A percentile compares a stretch with the other conserved stretches of the same genome.
phyloP scores from a whole-genome alignment of 2,797 vertebrate genomes.

The Sus cebifrons region DNA sequence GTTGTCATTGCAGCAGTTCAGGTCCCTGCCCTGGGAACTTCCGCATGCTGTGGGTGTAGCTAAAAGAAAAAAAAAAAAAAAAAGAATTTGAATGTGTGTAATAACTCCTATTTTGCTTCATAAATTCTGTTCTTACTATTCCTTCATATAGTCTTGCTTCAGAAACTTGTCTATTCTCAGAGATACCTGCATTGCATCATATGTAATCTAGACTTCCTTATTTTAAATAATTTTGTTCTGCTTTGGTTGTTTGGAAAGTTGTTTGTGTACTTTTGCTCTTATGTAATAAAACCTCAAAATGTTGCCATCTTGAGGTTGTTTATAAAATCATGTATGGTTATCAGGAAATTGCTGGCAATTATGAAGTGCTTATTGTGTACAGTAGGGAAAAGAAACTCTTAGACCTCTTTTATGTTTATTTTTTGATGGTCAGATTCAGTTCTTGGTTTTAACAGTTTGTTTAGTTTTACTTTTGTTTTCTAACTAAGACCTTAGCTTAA shows the following conservation, averaged over 20 bases:
- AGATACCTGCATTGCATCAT: conserved; percentile 71
- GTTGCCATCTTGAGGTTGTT: conserved; percentile 47
- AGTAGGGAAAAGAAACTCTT: conserved; percentile 51
- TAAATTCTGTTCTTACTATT: conserved; percentile 43
- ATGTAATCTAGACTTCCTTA: conserved; percentile 76
- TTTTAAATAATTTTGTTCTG: conserved; percentile 81
- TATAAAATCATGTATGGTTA: conserved; percentile 49
- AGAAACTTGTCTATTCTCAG: conserved; percentile 64
- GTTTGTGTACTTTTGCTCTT: conserved; percentile 75
- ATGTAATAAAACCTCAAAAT: conserved; percentile 74
- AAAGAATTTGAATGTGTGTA: neutral
- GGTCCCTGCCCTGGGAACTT: too few species aligned
- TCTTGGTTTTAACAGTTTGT: conserved; percentile 46
- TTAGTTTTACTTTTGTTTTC: conserved; percentile 44
- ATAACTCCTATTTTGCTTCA: neutral
- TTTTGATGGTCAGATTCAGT: conserved; percentile 53
- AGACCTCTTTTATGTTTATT: conserved; percentile 44
- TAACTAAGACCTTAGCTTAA: conserved; percentile 41
- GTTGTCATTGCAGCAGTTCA: too few species aligned
- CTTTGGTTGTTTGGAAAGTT: conserved; percentile 81
- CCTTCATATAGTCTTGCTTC: neutral
- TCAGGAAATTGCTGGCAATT: conserved; percentile 66
- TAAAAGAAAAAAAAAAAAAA: neutral
- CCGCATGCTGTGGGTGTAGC: too few species aligned
- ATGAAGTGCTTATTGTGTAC: conserved; percentile 34